Evolutionary conservation across 2,888 invertebrate species (phyloP).

Genomic region (Erebia epiphron): DNA sequence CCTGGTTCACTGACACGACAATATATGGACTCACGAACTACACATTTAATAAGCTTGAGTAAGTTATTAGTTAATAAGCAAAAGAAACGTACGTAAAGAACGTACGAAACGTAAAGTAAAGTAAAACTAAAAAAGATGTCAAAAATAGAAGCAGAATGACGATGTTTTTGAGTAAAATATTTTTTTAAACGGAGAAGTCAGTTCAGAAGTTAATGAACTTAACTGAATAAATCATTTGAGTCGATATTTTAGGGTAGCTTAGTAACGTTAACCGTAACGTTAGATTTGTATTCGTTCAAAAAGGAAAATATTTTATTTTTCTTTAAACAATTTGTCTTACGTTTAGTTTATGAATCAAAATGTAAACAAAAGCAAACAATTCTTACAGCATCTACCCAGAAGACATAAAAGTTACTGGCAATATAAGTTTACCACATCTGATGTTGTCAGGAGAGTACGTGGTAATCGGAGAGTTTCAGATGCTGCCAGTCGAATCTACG

Average conservation of each 20-base stretch:
- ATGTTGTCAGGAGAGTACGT: conserved; percentile 73
- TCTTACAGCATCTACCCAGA: conserved; percentile 69
- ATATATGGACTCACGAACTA: conserved; percentile 77
- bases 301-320: neutral
- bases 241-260: no score
- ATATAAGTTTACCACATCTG: conserved; percentile 70
- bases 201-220: no score
- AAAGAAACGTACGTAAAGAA: no score
- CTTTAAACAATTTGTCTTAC: neutral
- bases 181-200: no score
- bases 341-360: neutral
- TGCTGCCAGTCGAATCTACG: conserved; percentile 81
- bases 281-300: no score
- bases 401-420: conserved; percentile 68
- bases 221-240: no score
- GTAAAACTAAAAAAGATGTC: no score
- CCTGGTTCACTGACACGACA: conserved; percentile 74
- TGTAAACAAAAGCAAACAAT: neutral
- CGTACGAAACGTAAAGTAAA: neutral
- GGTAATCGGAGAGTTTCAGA: conserved; percentile 79
- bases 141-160: no score
- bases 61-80: conserved; percentile 48
- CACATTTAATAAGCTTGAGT: conserved; percentile 77
- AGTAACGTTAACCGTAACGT: no score
- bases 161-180: no score